A percentile compares a stretch with the other conserved stretches of the same genome.
These are phyloP conservation scores for Mormyrus lacerda DNA, from an alignment of 2,113 vertebrate species.

Conservation along the genomic window DNA sequence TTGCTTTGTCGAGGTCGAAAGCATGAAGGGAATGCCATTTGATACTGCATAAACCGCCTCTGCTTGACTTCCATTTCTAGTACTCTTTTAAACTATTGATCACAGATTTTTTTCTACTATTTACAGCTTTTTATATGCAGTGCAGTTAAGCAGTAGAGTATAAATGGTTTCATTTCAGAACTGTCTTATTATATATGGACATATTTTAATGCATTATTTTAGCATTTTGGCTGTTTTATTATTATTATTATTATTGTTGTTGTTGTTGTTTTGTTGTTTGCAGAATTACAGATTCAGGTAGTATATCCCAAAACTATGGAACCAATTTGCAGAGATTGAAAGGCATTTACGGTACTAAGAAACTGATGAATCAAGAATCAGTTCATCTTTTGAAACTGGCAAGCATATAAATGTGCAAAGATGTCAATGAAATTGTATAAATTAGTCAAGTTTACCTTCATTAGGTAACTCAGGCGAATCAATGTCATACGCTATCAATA, in stretches of 20 bases:
- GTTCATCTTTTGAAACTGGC: conserved; percentile 14
- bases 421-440: conserved; percentile 1
- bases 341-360: conserved; percentile 11
- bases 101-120: neutral
- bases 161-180: neutral
- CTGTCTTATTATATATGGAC: neutral
- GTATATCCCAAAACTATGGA: neutral
- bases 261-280: neutral
- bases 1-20: neutral
- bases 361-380: conserved; percentile 37
- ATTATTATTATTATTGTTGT: neutral
- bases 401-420: neutral
- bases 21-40: neutral
- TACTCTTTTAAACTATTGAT: neutral
- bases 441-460: neutral
- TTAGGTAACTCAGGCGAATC: neutral
- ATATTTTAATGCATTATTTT: neutral
- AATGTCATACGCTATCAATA: neutral
- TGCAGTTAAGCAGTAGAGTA: neutral
- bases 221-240: neutral
- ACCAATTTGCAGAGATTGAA: neutral
- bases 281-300: neutral
- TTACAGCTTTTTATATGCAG: neutral
- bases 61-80: neutral
- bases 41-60: neutral